Percentiles rank a stretch among this genome's conserved stretches.
phyloP scores from a whole-genome alignment of 2,113 vertebrate species.

The Aspidoscelis tigris region DNA sequence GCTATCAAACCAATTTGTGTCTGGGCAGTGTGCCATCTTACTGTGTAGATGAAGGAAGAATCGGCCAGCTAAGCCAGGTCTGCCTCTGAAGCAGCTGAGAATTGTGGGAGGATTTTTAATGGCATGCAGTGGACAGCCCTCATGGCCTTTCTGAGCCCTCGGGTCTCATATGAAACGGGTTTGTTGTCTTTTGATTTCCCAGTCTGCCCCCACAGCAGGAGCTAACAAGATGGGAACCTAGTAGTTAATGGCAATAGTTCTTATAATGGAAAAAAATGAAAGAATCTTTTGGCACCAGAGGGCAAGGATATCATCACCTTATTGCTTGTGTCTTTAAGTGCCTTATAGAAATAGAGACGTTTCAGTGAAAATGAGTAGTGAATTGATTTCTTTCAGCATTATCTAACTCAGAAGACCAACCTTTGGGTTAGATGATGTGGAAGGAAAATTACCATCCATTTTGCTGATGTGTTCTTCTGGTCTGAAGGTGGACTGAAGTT shows the following conservation, averaged over 20 bases:
- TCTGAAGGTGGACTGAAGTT: too few relatives aligned
- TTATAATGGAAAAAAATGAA: neutral
- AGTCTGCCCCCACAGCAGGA: rapidly evolving
- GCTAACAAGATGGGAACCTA: neutral
- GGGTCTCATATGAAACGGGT: neutral
- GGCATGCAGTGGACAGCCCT: neutral
- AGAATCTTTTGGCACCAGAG: neutral
- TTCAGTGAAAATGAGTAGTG: neutral
- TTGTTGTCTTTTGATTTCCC: neutral
- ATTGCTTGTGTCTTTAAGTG: neutral
- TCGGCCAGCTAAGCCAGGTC: neutral
- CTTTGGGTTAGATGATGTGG: too few relatives aligned
- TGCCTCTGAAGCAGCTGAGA: neutral
- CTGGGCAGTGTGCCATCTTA: rapidly evolving
- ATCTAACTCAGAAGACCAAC: too few relatives aligned
- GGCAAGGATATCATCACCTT: neutral
- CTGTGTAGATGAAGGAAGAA: rapidly evolving
- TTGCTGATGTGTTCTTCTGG: too few relatives aligned
- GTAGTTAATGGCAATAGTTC: neutral
- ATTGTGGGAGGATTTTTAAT: rapidly evolving
- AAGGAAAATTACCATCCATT: too few relatives aligned
- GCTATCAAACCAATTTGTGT: neutral
- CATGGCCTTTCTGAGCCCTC: neutral
- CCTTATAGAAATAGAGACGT: neutral
- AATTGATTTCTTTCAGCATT: neutral